phyloP scores from a whole-genome alignment of 2,113 vertebrate species.

The Xenotilapia caudafasciata region DNA sequence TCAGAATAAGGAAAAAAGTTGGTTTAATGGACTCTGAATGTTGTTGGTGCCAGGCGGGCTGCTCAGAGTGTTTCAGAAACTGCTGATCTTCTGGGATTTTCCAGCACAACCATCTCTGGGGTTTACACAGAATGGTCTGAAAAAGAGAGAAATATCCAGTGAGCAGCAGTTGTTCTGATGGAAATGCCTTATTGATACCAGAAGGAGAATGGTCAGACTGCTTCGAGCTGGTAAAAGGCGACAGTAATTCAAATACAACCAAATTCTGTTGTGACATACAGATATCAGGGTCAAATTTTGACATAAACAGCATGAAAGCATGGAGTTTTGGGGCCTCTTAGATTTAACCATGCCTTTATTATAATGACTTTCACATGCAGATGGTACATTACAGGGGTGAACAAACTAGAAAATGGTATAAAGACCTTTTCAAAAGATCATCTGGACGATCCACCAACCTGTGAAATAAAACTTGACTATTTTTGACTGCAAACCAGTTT shows the following conservation, averaged over 20 bases:
- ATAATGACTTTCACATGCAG: neutral
- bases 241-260: neutral
- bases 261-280: neutral
- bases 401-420: neutral
- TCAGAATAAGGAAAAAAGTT: neutral
- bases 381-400: neutral
- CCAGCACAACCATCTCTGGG: neutral
- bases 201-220: neutral
- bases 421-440: neutral
- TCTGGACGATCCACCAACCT: neutral
- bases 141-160: neutral
- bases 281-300: neutral
- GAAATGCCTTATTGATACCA: neutral
- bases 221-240: neutral
- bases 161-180: neutral
- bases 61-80: neutral
- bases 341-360: neutral
- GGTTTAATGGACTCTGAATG: neutral
- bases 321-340: neutral
- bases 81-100: neutral
- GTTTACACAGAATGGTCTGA: neutral
- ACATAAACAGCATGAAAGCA: neutral
- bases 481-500: neutral
- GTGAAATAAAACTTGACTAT: neutral
- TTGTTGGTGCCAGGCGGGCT: neutral